Conservation (phyloP, 2,888 invertebrate species). For the Chymomyza caudatula region DNA sequence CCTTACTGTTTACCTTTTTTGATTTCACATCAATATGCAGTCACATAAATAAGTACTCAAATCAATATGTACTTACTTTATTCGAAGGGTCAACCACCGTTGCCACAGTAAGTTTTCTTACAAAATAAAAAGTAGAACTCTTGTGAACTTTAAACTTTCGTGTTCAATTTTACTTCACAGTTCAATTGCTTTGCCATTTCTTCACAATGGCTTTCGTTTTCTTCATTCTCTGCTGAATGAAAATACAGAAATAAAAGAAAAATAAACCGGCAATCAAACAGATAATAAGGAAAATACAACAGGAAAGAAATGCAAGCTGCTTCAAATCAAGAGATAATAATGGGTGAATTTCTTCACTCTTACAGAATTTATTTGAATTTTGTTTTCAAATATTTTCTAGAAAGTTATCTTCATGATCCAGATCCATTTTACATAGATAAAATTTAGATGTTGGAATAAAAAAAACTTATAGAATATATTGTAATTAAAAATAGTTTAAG, state of each 20-base stretch:
- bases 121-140: background rate
- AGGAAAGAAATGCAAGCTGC: background rate
- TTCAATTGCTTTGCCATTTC: conserved; percentile 40
- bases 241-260: conserved; percentile 2
- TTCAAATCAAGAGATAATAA: background rate
- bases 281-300: conserved; percentile 22
- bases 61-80: background rate
- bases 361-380: no score
- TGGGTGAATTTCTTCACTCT: background rate
- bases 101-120: background rate
- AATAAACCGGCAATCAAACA: conserved; percentile 42
- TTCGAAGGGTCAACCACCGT: background rate
- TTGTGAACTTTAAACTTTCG: background rate
- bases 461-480: no score
- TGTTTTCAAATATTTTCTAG: no score
- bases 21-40: no score
- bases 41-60: no score
- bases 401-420: no score
- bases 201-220: conserved; percentile 35
- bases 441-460: no score
- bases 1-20: background rate
- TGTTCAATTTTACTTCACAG: conserved; percentile 16
- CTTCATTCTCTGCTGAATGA: conserved; percentile 6
- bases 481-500: no score
- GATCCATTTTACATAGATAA: no score